Percentiles rank a stretch among this genome's conserved stretches.
Evolutionary conservation across 2,888 invertebrate species (phyloP).

Genomic region (Macroteleia sp.): DNA sequence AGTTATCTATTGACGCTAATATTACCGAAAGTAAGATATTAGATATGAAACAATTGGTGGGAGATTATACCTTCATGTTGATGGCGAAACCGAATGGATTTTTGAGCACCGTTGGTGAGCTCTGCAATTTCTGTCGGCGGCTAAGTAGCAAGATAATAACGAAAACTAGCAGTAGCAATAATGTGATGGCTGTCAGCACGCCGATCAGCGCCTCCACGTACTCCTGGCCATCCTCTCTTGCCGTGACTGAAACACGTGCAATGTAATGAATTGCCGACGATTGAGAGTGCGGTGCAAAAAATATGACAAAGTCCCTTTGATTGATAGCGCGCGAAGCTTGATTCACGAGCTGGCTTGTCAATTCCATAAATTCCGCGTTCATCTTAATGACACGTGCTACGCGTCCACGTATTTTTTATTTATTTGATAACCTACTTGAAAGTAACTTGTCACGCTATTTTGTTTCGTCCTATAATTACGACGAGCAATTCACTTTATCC

Average conservation of each 20-base stretch:
- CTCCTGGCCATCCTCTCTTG: constrained; percentile 86
- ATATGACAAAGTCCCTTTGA: constrained; percentile 60
- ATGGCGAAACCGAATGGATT: constrained; percentile 88
- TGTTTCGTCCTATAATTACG: constrained; percentile 8
- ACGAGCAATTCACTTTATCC: not conserved
- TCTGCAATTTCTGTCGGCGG: constrained; percentile 86
- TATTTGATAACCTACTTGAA: not conserved
- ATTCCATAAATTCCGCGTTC: constrained; percentile 32
- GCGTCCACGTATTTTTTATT: too few species aligned
- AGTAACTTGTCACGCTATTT: constrained; percentile 15
- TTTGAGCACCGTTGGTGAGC: constrained; percentile 86
- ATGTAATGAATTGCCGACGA: constrained; percentile 53
- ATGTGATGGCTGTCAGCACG: constrained; percentile 87
- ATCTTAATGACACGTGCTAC: constrained; percentile 23
- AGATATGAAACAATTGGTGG: too few species aligned
- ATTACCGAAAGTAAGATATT: too few species aligned
- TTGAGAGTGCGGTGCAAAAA: constrained; percentile 41
- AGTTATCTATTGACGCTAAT: too few species aligned
- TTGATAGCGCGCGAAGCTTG: constrained; percentile 56
- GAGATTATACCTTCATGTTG: constrained; percentile 89
- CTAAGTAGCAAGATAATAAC: constrained; percentile 87
- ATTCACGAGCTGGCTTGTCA: constrained; percentile 47
- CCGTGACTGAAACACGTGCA: constrained; percentile 84
- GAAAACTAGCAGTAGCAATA: constrained; percentile 87
- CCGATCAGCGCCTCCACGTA: constrained; percentile 87